Evolutionary conservation across 2,797 vertebrate species (phyloP).

Genomic region (Chaenodraco wilsoni): DNA sequence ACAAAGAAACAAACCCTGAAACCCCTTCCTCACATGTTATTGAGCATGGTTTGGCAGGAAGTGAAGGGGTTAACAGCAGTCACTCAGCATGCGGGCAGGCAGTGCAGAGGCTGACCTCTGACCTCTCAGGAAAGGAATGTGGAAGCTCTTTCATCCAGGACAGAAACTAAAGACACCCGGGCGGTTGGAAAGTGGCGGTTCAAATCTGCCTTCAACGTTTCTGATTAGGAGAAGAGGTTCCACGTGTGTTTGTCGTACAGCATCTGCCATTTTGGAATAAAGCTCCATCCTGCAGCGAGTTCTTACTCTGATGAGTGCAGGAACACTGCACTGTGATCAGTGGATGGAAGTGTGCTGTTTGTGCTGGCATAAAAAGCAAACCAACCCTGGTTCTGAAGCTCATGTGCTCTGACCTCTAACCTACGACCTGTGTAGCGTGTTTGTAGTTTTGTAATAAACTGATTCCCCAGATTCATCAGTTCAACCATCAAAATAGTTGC

Average conservation of each 20-base stretch:
- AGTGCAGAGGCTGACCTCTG: slow-evolving; percentile 83
- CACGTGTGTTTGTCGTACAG: slow-evolving; percentile 33
- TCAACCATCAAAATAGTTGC: not conserved
- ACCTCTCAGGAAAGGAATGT: slow-evolving; percentile 85
- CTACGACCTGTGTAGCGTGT: slow-evolving; percentile 8
- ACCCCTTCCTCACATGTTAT: not conserved
- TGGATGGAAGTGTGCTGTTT: slow-evolving; percentile 37
- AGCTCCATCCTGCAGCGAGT: slow-evolving; percentile 24
- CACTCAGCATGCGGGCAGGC: slow-evolving; percentile 78
- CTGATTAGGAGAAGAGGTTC: slow-evolving; percentile 60
- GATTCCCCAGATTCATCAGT: not conserved
- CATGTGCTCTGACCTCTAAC: slow-evolving; percentile 37
- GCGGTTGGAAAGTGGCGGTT: slow-evolving; percentile 74
- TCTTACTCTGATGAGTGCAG: slow-evolving; percentile 33
- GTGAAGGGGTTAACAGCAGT: slow-evolving; percentile 77
- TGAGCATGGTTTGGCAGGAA: slow-evolving; percentile 31
- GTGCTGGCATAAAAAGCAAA: slow-evolving; percentile 26
- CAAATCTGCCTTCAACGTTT: slow-evolving; percentile 66
- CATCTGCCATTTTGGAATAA: slow-evolving; percentile 67
- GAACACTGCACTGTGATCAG: slow-evolving; percentile 25
- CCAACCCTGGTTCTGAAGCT: slow-evolving; percentile 11
- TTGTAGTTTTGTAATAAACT: not conserved
- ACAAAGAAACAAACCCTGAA: slow-evolving; percentile 17
- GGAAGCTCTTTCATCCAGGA: slow-evolving; percentile 87
- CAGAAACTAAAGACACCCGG: slow-evolving; percentile 83